These are phyloP conservation scores for Chorisops tibialis DNA, from an alignment of 2,888 invertebrate genomes.

Conservation along the genomic window DNA sequence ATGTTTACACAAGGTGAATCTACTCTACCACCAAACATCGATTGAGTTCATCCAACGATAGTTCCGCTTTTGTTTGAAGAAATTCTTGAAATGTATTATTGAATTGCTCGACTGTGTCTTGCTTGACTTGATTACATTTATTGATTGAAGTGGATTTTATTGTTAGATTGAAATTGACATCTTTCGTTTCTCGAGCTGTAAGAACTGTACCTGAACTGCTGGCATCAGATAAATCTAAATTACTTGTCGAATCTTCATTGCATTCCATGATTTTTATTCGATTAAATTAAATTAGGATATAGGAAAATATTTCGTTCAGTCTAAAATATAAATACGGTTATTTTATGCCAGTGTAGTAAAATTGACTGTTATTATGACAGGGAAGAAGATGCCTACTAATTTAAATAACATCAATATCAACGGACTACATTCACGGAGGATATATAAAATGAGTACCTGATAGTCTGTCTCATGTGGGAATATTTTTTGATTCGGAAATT, in stretches of 20 bases:
- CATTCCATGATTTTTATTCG: too few species aligned
- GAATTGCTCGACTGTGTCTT: neutral
- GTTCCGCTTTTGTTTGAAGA: conserved; percentile 39
- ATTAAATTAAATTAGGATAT: too few species aligned
- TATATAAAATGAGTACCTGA: too few species aligned
- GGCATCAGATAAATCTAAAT: neutral
- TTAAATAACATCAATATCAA: too few species aligned
- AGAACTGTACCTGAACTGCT: neutral
- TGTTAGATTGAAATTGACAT: neutral
- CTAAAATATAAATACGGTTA: too few species aligned
- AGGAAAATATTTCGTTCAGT: too few species aligned
- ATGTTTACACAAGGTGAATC: neutral
- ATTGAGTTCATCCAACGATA: conserved; percentile 44
- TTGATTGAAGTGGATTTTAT: neutral
- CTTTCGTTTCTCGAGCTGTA: neutral
- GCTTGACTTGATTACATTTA: neutral
- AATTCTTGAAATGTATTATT: conserved; percentile 3
- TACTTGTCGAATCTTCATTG: neutral
- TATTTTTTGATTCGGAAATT: too few species aligned
- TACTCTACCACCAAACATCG: conserved; percentile 41
- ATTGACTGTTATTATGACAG: too few species aligned
- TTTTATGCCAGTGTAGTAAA: too few species aligned
- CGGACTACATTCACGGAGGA: too few species aligned
- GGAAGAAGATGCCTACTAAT: too few species aligned
- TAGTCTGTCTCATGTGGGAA: too few species aligned